Evolutionary conservation across 2,888 invertebrate species (phyloP), one percentile per base, ranked within the genome.

Genomic region (Sphaerophoria rueppellii): DNA sequence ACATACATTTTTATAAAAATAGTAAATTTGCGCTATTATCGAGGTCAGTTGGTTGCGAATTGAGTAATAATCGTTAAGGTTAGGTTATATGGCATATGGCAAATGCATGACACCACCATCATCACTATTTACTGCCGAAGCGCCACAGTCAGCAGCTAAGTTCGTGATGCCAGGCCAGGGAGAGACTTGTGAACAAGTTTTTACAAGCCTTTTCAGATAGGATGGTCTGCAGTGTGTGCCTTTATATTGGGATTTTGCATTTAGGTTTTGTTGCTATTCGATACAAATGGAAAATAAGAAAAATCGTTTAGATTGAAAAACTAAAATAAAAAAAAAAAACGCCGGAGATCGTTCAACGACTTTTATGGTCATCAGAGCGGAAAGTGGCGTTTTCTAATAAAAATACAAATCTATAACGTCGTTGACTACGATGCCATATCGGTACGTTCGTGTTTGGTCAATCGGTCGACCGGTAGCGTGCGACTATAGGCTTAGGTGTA

Each of bases 21-120:
- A 86, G 81, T 86, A 86, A 86, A 86, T 86, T 86, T 71, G 71
- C 73, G 82, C 85, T 86, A 82, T 78, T 82, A 86, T 86, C 86
- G 86, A 86, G 86, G 86, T 82, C 86, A 86, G 86, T 82, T 86
- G 74, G 77, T 71, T 80, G 75, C 48, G 77, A 82, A 86, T 86
- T 86, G 82, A 86, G 86, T 82, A 86, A 86, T 86, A 82, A 86
- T 74, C 82, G 86, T 82, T 86, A 86, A 86, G 86, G 86, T 86
- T 82, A 86, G 70, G 82, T 71, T 82, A 74, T 82, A 80, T 81
- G 73, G 81, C 81, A 86, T 80, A 81, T 77, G 77, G 82, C 70
- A 75, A 77, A 71, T 86, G 82, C 86, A 81, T 81, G 81, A 73
- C 74, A 78, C 81, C 70, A 75, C 57, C 34, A 61, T 32, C 57